Percentiles rank a stretch among this genome's conserved stretches.
Conservation (phyloP, 2,797 vertebrate species). For the Rhabdophis nuchalis region DNA sequence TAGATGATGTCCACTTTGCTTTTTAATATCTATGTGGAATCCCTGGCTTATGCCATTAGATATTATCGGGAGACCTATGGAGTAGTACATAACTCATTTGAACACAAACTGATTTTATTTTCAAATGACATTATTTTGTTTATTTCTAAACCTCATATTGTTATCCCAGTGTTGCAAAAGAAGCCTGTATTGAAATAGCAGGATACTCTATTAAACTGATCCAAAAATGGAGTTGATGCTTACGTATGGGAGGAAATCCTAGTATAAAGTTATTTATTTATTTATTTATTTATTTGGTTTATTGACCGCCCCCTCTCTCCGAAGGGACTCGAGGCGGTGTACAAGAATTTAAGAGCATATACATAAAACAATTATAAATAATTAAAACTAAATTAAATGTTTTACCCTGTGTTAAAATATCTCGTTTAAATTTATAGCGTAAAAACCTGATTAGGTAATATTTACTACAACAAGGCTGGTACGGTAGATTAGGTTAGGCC, state of each 20-base stretch:
- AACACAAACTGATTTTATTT: background rate
- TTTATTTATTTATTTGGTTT: no score
- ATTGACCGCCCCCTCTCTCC: no score
- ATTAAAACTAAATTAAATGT: no score
- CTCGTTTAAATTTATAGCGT: no score
- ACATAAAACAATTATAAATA: no score
- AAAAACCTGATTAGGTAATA: no score
- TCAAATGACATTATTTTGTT: background rate
- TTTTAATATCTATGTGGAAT: background rate
- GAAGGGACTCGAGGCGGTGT: no score
- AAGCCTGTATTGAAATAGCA: background rate
- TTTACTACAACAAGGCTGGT: no score
- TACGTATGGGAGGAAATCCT: background rate
- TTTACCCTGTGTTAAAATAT: no score
- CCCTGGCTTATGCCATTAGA: background rate
- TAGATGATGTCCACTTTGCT: background rate
- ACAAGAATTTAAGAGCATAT: no score
- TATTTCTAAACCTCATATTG: background rate
- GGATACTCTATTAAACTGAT: background rate
- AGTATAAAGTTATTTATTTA: no score
- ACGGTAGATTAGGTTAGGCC: no score
- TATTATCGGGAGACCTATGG: background rate
- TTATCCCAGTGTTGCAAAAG: background rate
- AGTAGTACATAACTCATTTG: background rate
- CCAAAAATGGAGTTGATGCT: background rate